phyloP scores from a whole-genome alignment of 2,888 invertebrate species.

The Malachius bipustulatus region DNA sequence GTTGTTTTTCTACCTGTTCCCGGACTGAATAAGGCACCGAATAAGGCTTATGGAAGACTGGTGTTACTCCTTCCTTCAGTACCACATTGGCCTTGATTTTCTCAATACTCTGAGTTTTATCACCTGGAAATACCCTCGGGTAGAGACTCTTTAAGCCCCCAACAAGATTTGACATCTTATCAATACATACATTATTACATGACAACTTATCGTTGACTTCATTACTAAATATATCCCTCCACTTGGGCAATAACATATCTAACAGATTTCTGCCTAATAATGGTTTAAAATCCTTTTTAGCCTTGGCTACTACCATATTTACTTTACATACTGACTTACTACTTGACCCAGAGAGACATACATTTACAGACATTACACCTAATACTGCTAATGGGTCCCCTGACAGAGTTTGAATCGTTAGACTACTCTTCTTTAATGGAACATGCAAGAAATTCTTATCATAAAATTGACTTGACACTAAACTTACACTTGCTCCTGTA shows the following conservation, averaged over 20 bases:
- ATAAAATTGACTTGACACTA: conserved; percentile 4
- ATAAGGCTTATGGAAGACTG: conserved; percentile 21
- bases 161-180: not conserved
- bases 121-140: conserved; percentile 6
- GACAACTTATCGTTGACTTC: conserved; percentile 3
- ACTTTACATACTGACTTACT: too few species aligned
- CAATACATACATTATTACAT: too few species aligned
- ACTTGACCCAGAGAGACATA: conserved; percentile 9
- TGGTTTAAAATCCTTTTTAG: conserved; percentile 12
- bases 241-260: conserved; percentile 11
- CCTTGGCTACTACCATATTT: conserved; percentile 11
- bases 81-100: conserved; percentile 12
- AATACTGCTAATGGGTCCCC: conserved; percentile 7
- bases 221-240: conserved; percentile 6
- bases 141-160: too few species aligned
- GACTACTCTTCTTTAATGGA: conserved; percentile 1
- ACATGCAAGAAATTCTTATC: conserved; percentile 3
- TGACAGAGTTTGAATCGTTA: conserved; percentile 7
- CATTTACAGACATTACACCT: conserved; percentile 9
- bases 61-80: conserved; percentile 12
- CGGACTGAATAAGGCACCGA: conserved; percentile 18
- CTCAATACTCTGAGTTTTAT: conserved; percentile 7
- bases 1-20: conserved; percentile 18
- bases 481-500: conserved; percentile 6
- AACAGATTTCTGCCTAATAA: conserved; percentile 16